A percentile compares a stretch with the other conserved stretches of the same genome.
These are phyloP conservation scores for Meandrusa payeni DNA, from an alignment of 2,888 invertebrate genomes.

Conservation along the genomic window DNA sequence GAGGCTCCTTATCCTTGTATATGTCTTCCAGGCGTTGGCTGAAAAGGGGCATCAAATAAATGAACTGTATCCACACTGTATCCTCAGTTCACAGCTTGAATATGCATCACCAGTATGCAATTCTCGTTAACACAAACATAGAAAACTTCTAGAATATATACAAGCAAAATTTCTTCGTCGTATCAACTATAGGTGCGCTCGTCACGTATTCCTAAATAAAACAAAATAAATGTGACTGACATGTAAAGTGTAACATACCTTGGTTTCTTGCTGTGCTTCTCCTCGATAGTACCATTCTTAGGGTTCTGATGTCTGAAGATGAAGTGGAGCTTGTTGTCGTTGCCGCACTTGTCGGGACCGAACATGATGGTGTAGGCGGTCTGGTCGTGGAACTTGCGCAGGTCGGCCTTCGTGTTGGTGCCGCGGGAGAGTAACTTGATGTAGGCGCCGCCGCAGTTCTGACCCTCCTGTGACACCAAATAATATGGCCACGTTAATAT, in stretches of 20 bases:
- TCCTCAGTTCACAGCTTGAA: no score
- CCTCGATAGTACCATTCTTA: conserved; percentile 91
- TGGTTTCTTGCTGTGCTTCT: conserved; percentile 98
- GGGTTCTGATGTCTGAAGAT: conserved; percentile 98
- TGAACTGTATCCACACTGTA: no score
- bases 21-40: conserved; percentile 90
- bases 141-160: no score
- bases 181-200: no score
- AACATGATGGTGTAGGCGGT: conserved; percentile 99
- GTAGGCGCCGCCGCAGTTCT: conserved; percentile 99
- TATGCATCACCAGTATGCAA: no score
- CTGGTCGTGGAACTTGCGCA: conserved; percentile 94
- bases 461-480: conserved; percentile 87
- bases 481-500: no score
- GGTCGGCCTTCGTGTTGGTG: conserved; percentile 80
- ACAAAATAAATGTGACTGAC: no score
- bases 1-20: conserved; percentile 96
- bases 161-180: no score
- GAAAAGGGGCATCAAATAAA: conserved; percentile 26
- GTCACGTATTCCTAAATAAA: no score
- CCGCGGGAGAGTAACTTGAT: conserved; percentile 93
- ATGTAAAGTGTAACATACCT: conserved; percentile 75
- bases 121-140: no score
- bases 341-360: conserved; percentile 99
- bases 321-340: conserved; percentile 94